Evolutionary conservation across 1,140 invertebrate species (phyloP).

Genomic region (Drosophila virilis): DNA sequence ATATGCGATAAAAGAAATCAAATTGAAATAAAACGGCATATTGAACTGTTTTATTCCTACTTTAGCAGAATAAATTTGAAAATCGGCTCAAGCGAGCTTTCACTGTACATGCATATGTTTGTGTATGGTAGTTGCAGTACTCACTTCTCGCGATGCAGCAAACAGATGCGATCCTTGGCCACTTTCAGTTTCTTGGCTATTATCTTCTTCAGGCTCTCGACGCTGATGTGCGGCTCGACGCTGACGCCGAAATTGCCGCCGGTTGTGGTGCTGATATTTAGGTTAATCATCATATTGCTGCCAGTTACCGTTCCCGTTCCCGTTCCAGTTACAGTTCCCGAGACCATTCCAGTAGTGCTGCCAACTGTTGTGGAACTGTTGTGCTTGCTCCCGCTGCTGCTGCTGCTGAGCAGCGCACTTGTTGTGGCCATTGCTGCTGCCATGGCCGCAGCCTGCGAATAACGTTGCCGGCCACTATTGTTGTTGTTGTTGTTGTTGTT

Average conservation of each 20-base stretch:
- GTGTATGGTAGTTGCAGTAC: slow-evolving; percentile 61
- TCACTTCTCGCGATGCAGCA: slow-evolving; percentile 96
- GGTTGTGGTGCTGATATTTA: slow-evolving; percentile 94
- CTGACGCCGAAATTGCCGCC: slow-evolving; percentile 94
- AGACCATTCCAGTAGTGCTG: slow-evolving; percentile 11
- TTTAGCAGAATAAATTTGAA: too few species aligned
- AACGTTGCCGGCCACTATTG: slow-evolving; percentile 36
- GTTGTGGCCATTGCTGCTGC: slow-evolving; percentile 19
- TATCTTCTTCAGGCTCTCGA: slow-evolving; percentile 94
- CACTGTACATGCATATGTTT: too few species aligned
- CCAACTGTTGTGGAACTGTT: slow-evolving; percentile 25
- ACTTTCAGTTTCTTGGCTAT: slow-evolving; percentile 96
- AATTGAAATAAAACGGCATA: background rate
- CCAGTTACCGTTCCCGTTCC: slow-evolving; percentile 6
- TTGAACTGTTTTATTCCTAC: too few species aligned
- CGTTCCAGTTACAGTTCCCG: background rate
- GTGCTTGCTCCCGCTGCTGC: background rate
- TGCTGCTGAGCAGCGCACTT: slow-evolving; percentile 26
- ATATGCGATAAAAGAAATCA: background rate
- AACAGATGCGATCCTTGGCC: slow-evolving; percentile 95
- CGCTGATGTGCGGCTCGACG: slow-evolving; percentile 90
- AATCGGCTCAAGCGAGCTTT: too few species aligned
- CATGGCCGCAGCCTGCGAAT: slow-evolving; percentile 5
- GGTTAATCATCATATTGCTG: slow-evolving; percentile 86
- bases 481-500: slow-evolving; percentile 17